Base-by-base conservation (phyloP, 2,888 invertebrate genomes). In the Rhingia campestris region DNA sequence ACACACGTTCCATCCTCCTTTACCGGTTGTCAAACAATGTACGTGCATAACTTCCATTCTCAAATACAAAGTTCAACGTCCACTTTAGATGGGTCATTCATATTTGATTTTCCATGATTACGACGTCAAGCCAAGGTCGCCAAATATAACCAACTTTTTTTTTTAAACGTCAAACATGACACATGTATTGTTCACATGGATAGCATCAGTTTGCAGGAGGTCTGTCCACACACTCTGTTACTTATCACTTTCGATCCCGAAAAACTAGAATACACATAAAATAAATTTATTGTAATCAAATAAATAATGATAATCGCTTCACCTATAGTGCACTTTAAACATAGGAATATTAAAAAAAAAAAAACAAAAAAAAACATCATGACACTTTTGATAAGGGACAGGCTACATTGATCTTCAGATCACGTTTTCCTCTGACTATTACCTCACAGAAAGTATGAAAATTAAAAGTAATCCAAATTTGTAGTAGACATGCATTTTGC, bases 391-490 rank as follows among this genome's bases (percentile, higher is more conserved):
- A 84, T 77, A 70, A 81, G 64, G 61, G 59, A 66, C 43, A 69
- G 58, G 32, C 41, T 12, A 45, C 61, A 73, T 37, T 54, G 41
- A 53, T 54, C 14, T n/a, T 49, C 9, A 59, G 45, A 54, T 56
- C 70, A 56, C 32, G 41, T 63, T 73, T 14, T 10, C 32, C 5
- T 53, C 5, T 30, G 51, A 58, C 14, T 66, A 69, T 89, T 90
- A 91, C 91, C 91, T 91, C 87, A 89, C 87, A 87, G 88, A 90
- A 87, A 91, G 88, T 87, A 91, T 87, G 87, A 90, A 90, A 87
- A 91, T 89, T 73, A 91, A 86, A 84, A 90, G 87, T 88, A 91
- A 88, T 89, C 91, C 91, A 87, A 90, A 89, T 88, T 90, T 91
- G 86, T 89, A 90, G 87, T 90, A 88, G 86, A 90, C 88, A 87